Evolutionary conservation across 2,113 vertebrate genomes (phyloP).

Genomic region (Ibidorhyncha struthersii): DNA sequence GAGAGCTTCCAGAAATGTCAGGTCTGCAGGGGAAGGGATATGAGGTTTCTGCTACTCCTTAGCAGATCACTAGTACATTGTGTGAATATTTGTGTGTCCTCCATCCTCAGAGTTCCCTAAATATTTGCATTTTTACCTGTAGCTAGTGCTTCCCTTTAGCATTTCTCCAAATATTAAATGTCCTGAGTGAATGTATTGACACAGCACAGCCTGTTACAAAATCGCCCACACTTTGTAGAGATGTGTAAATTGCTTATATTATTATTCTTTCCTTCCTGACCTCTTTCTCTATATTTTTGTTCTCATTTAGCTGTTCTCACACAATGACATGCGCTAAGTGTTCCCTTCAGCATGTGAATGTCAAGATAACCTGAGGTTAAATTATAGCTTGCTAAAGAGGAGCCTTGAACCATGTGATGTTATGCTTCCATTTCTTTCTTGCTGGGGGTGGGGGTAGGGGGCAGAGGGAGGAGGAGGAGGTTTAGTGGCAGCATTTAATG

Average conservation of each 20-base stretch:
- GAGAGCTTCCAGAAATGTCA: neutral
- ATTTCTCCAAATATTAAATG: neutral
- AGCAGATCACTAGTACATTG: neutral
- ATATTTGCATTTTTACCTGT: neutral
- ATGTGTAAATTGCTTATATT: conserved; percentile 17
- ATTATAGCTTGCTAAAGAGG: conserved; percentile 41
- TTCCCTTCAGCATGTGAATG: conserved; percentile 32
- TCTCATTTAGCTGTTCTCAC: conserved; percentile 29
- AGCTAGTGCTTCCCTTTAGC: neutral
- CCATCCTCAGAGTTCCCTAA: neutral
- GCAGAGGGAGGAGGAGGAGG: neutral
- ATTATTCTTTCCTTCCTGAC: conserved; percentile 35
- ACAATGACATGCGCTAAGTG: conserved; percentile 3
- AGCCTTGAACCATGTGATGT: conserved; percentile 29
- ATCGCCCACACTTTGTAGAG: rapidly evolving
- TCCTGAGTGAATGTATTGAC: neutral
- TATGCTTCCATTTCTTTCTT: neutral
- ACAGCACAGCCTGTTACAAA: neutral
- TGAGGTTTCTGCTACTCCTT: neutral
- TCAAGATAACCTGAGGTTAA: conserved; percentile 55
- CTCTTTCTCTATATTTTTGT: conserved; percentile 34
- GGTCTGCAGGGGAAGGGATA: neutral
- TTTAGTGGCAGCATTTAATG: neutral
- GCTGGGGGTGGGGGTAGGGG: neutral
- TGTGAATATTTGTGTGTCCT: neutral